These are phyloP conservation scores for Platysternon megacephalum DNA, from an alignment of 2,113 vertebrate genomes.

Conservation along the genomic window DNA sequence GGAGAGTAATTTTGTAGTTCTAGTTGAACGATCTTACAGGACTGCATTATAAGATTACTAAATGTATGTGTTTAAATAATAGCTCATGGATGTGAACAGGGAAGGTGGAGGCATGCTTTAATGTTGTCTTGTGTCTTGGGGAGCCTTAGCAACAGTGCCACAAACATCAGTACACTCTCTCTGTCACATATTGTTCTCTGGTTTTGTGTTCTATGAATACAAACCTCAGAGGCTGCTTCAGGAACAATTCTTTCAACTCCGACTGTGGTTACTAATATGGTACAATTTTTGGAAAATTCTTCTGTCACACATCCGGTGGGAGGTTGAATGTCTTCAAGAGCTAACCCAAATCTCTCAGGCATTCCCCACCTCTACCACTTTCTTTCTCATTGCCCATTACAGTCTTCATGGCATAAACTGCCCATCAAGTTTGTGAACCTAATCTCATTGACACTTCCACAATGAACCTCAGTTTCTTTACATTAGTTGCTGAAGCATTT, in stretches of 20 bases:
- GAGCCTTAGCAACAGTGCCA: neutral
- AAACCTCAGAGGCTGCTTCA: neutral
- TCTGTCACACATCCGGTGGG: neutral
- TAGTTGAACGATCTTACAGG: conserved; percentile 3
- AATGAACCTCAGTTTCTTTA: neutral
- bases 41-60: fast-evolving
- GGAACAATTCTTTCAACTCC: neutral
- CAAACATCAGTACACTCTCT: neutral
- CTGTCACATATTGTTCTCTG: neutral
- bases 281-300: neutral
- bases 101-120: neutral
- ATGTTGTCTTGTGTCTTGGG: neutral
- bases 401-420: neutral
- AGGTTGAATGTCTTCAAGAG: neutral
- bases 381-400: neutral
- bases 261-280: neutral
- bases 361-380: neutral
- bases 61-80: neutral
- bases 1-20: conserved; percentile 32
- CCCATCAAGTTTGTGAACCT: neutral
- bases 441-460: neutral
- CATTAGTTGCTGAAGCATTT: neutral
- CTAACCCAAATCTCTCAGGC: neutral
- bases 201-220: neutral
- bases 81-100: neutral